Percentiles rank a stretch among this genome's conserved stretches.
Conservation (phyloP, 2,888 invertebrate genomes). For the Macrophya annulata region DNA sequence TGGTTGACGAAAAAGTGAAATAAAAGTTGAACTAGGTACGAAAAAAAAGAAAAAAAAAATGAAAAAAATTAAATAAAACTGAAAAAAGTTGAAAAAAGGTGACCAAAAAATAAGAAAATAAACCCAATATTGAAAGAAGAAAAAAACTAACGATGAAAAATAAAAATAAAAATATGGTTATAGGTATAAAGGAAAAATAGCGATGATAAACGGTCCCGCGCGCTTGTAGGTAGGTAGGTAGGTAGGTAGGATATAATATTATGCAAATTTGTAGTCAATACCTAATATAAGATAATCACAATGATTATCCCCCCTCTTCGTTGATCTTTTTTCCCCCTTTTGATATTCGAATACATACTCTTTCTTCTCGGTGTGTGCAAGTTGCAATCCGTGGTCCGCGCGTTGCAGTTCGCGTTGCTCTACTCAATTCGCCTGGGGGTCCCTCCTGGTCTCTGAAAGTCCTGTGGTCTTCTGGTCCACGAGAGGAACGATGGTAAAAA, state of each 20-base stretch:
- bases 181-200: slow-evolving; percentile 54
- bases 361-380: slow-evolving; percentile 7
- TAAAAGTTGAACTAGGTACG: neutral
- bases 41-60: neutral
- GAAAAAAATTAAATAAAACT: neutral
- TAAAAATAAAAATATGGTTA: neutral
- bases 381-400: slow-evolving; percentile 56
- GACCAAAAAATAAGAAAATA: neutral
- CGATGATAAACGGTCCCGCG: slow-evolving; percentile 65
- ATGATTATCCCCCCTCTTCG: slow-evolving; percentile 74
- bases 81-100: no score
- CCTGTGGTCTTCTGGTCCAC: slow-evolving; percentile 54
- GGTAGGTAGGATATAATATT: slow-evolving; percentile 72
- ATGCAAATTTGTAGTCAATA: slow-evolving; percentile 79
- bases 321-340: slow-evolving; percentile 38
- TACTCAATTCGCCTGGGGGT: slow-evolving; percentile 59
- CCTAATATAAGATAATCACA: slow-evolving; percentile 79
- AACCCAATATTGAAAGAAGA: neutral
- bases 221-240: slow-evolving; percentile 70
- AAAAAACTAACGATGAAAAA: no score
- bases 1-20: slow-evolving; percentile 19
- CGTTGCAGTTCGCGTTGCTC: slow-evolving; percentile 44
- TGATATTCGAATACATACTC: slow-evolving; percentile 56
- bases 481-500: slow-evolving; percentile 54
- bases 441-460: slow-evolving; percentile 52